Percentiles rank a stretch among this genome's conserved stretches.
Evolutionary conservation across 2,113 vertebrate genomes (phyloP).

Genomic region (Oryzias woworae): DNA sequence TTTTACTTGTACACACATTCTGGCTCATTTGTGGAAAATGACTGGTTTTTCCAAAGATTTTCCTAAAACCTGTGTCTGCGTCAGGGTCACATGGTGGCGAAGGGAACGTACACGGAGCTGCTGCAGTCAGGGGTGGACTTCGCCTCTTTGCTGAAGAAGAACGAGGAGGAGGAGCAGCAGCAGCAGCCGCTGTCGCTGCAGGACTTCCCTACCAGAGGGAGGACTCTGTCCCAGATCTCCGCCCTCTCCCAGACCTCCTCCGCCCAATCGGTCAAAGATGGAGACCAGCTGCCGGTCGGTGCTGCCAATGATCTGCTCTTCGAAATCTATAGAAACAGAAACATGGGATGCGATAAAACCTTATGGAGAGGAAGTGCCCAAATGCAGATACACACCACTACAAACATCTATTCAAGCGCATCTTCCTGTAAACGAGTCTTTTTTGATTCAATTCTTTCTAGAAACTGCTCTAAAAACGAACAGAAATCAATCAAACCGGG

Average conservation of each 20-base stretch:
- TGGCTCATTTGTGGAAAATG: neutral
- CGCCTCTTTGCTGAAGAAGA: conserved; percentile 88
- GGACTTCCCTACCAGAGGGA: conserved; percentile 55
- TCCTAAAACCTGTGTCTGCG: conserved; percentile 9
- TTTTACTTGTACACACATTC: too few species aligned
- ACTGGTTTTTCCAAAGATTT: neutral
- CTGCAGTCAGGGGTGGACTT: conserved; percentile 91
- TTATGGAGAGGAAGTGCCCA: too few species aligned
- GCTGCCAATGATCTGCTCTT: too few species aligned
- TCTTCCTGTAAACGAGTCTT: too few species aligned
- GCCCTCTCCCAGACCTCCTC: conserved; percentile 85
- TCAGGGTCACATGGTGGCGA: conserved; percentile 89
- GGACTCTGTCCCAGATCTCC: conserved; percentile 87
- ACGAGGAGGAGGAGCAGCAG: conserved; percentile 75
- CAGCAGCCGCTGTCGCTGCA: conserved; percentile 6
- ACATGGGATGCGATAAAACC: too few species aligned
- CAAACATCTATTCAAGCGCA: too few species aligned
- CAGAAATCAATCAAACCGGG: too few species aligned
- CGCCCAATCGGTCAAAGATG: conserved; percentile 82
- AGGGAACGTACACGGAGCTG: conserved; percentile 88
- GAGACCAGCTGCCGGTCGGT: conserved; percentile 74
- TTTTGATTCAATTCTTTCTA: too few species aligned
- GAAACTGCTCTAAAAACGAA: too few species aligned
- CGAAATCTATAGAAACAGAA: too few species aligned
- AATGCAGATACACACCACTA: too few species aligned